Evolutionary conservation across 2,113 vertebrate species (phyloP), one percentile per base, ranked within the genome.

Genomic region (Protobothrops mucrosquamatus): DNA sequence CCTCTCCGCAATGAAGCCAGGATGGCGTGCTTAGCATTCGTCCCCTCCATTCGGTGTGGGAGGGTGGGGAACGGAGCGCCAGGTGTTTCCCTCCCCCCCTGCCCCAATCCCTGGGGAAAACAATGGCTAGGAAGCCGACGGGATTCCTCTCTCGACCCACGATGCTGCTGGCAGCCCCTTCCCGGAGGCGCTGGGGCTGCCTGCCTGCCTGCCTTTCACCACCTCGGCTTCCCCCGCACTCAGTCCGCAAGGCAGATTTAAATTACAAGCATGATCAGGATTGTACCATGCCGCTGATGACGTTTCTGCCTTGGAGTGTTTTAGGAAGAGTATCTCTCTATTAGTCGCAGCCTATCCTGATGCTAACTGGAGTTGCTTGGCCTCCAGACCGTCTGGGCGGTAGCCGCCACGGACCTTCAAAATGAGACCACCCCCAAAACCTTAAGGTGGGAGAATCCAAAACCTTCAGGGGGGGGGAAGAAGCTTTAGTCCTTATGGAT

Each of bases 101-200:
- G 2, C 54, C n/a, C 29, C 14, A 14, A 95, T 95, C 96, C 94
- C 48, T 95, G 81, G 93, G 88, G 95, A 94, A 95, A 93, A 94
- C 95, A 95, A 93, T 92, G 85, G 95, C 95, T 15, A 94, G 95
- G 96, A 95, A 94, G 94, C 93, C 55, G 93, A 34, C 39, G 39
- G 39, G 95, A 97, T 96, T 96, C 96, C 95, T 95, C 95, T 46
- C 46, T 46, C 46, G 93, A 94, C 96, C 69, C 69, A 23, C 85
- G 94, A 92, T 92, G 93, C 89, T 96, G 0, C 8, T 10, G 91
- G 85, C 54, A 85, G 59, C 20, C 20, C 18, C n/a, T 74, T 3
- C 2, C 48, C 3, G 48, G 74, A 91, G 93, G 91, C 91, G 81
- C 89, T 0, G 3, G 48, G 56, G 85, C 51, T 26, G 89, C 95